Conservation (phyloP, 2,888 invertebrate species). For the Xestia xanthographa region DNA sequence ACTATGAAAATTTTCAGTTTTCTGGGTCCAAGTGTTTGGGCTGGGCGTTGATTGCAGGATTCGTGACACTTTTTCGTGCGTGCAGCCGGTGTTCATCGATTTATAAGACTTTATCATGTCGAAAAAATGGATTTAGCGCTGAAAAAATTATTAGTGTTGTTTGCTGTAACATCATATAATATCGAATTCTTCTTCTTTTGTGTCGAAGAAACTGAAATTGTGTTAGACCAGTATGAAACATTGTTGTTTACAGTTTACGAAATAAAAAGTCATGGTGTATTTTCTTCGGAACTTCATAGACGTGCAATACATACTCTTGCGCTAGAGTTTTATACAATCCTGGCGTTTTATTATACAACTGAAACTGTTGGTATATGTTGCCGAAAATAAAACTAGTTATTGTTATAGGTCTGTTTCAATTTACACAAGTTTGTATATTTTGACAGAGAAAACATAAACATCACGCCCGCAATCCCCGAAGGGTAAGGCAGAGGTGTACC, state of each 20-base stretch:
- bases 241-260: neutral
- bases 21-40: too few species aligned
- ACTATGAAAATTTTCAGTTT: too few species aligned
- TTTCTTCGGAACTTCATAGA: slow-evolving; percentile 4
- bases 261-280: slow-evolving; percentile 14
- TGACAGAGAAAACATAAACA: too few species aligned
- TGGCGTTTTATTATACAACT: slow-evolving; percentile 14
- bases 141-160: neutral
- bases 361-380: neutral
- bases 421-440: slow-evolving; percentile 6
- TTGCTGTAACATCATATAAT: neutral
- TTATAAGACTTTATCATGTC: too few species aligned
- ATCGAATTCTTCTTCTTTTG: neutral
- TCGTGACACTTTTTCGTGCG: too few species aligned
- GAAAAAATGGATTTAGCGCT: neutral
- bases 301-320: neutral
- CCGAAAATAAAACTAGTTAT: slow-evolving; percentile 26
- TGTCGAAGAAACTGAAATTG: too few species aligned
- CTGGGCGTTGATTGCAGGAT: too few species aligned
- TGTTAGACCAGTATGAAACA: neutral
- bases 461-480: too few species aligned
- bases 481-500: too few species aligned
- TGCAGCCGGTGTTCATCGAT: too few species aligned
- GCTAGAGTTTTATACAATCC: neutral
- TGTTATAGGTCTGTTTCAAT: neutral